phyloP scores from a whole-genome alignment of 2,888 invertebrate genomes.

The Cerastoderma edule region DNA sequence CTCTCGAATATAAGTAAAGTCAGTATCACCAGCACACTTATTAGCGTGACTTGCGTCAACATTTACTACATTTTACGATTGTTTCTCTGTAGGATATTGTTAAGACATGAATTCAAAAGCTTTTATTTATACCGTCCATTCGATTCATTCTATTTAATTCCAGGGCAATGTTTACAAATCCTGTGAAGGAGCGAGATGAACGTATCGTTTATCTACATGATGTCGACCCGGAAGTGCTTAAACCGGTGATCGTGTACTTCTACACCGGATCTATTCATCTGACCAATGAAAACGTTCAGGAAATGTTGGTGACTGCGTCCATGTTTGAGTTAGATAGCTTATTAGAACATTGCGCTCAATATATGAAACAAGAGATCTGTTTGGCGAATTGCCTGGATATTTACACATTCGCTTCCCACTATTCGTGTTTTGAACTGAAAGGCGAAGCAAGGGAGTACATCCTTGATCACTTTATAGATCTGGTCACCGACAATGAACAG shows the following conservation, averaged over 20 bases:
- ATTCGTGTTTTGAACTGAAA: conserved; percentile 91
- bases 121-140: too few relatives aligned
- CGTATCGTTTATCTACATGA: conserved; percentile 91
- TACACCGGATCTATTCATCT: conserved; percentile 89
- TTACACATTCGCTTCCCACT: conserved; percentile 94
- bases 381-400: conserved; percentile 96
- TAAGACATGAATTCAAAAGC: too few relatives aligned
- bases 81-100: too few relatives aligned
- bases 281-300: conserved; percentile 91
- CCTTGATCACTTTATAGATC: conserved; percentile 84
- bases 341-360: conserved; percentile 93
- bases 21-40: too few relatives aligned
- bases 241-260: conserved; percentile 92
- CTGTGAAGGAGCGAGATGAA: conserved; percentile 90
- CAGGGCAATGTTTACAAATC: conserved; percentile 94
- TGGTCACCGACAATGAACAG: conserved; percentile 88
- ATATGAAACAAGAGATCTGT: conserved; percentile 92
- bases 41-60: too few relatives aligned
- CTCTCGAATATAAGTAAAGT: too few relatives aligned
- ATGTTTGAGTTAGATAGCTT: conserved; percentile 92
- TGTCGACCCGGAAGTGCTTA: conserved; percentile 92
- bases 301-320: conserved; percentile 92
- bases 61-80: too few relatives aligned
- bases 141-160: too few relatives aligned
- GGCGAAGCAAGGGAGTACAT: conserved; percentile 92